Evolutionary conservation across 2,797 vertebrate species (phyloP).

Genomic region (Fistularia tabacaria): DNA sequence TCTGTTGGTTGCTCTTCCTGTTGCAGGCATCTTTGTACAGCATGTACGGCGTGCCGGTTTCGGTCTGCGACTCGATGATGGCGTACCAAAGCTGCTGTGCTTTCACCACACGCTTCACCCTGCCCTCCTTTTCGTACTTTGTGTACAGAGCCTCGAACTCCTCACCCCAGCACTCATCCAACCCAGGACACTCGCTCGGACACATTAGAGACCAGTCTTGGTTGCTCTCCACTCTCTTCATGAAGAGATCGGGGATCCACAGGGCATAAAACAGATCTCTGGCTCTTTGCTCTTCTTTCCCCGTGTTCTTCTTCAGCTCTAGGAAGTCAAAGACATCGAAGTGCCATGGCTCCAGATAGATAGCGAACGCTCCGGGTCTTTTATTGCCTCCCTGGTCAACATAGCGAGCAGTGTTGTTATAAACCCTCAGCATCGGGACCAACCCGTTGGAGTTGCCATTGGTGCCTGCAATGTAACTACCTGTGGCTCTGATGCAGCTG

Average conservation of each 20-base stretch:
- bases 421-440: conserved; percentile 96
- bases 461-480: conserved; percentile 97
- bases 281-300: conserved; percentile 95
- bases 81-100: conserved; percentile 97
- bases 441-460: conserved; percentile 97
- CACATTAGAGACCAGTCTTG: conserved; percentile 97
- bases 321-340: conserved; percentile 95
- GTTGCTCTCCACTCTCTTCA: conserved; percentile 95
- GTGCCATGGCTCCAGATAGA: conserved; percentile 98
- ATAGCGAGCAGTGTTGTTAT: conserved; percentile 97
- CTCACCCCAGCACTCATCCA: conserved; percentile 96
- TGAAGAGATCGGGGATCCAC: conserved; percentile 98
- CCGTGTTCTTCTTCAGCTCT: conserved; percentile 97
- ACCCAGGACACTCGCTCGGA: conserved; percentile 89
- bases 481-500: conserved; percentile 93
- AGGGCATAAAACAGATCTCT: conserved; percentile 93
- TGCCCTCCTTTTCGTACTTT: conserved; percentile 85
- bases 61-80: conserved; percentile 95
- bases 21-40: conserved; percentile 98
- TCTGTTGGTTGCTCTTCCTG: conserved; percentile 97
- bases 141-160: conserved; percentile 94
- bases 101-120: conserved; percentile 86
- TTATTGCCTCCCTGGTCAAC: conserved; percentile 99
- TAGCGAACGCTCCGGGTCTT: conserved; percentile 96
- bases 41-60: conserved; percentile 97